Evolutionary conservation across 2,797 vertebrate genomes (phyloP), one percentile per base, ranked within the genome.

Genomic region (Brachyrhaphis roseni): DNA sequence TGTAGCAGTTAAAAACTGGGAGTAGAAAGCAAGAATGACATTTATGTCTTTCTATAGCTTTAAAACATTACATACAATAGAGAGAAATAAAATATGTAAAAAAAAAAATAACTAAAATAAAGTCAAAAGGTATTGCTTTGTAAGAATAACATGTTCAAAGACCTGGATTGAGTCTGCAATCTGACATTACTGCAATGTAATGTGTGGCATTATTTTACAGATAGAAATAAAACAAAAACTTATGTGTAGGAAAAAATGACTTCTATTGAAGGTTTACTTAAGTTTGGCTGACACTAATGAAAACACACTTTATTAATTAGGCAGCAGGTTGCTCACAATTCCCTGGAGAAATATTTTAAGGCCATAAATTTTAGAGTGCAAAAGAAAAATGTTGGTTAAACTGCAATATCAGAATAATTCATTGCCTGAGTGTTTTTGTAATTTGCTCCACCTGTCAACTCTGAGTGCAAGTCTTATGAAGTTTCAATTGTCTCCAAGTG

Each of bases 251-350:
- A 53, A 77, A 72, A 5, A 1, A 10, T 3, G 62, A 53, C 68
- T 78, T 75, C 16, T 4, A 5, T 28, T 31, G 20, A 59, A 53
- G 36, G 7, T 47, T 12, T 59, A 46, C 43, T 72, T 11, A 64
- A 1, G 28, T 46, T 74, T 64, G 18, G 62, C 15, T 47, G 11
- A 68, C 6, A 72, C n/a, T 73, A 71, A 78, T 59, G 15, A 57
- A 45, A 39, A 73, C 53, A 53, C 18, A 51, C 20, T 72, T 77
- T 57, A 57, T 79, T 74, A 55, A 77, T 43, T 43, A 71, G 41
- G 15, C 8, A 71, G 64, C 45, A 77, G 39, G 23, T 39, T 31
- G 31, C 31, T 28, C 49, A 47, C 7, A 41, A 23, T 82, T 80
- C 8, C 47, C n/a, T 16, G 16, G 45, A 51, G 20, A 70, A 53